Conservation (phyloP, 2,113 vertebrate species). For the Sander vitreus region DNA sequence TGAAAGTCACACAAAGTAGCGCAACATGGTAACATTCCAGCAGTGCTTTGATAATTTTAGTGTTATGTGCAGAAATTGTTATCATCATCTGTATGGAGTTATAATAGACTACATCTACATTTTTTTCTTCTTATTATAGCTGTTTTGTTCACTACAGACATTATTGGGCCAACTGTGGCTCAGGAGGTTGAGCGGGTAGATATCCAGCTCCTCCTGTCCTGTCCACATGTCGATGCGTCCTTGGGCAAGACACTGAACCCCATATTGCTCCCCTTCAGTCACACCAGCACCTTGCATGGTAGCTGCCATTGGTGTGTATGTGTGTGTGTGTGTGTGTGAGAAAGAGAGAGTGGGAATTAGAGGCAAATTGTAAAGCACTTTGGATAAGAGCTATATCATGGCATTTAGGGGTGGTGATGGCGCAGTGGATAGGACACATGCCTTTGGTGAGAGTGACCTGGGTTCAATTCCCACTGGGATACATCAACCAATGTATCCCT, state of each 20-base stretch:
- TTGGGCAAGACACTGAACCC: not conserved
- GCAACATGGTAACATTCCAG: not conserved
- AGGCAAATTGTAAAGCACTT: too few relatives aligned
- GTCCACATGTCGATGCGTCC: too few relatives aligned
- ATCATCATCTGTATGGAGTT: not conserved
- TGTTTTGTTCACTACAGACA: not conserved
- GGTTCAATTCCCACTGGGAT: too few relatives aligned
- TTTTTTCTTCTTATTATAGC: not conserved
- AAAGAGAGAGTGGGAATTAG: too few relatives aligned
- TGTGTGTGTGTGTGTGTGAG: too few relatives aligned
- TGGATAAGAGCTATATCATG: too few relatives aligned
- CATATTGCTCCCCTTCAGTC: not conserved
- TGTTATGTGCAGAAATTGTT: not conserved
- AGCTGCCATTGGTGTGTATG: too few relatives aligned
- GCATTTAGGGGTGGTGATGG: too few relatives aligned
- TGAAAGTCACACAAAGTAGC: not conserved
- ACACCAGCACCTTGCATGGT: not conserved
- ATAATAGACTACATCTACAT: not conserved
- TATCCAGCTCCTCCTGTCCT: too few relatives aligned
- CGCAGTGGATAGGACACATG: too few relatives aligned
- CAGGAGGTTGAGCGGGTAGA: not conserved
- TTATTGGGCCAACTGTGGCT: not conserved
- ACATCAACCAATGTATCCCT: too few relatives aligned
- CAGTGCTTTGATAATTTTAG: not conserved
- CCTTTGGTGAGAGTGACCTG: too few relatives aligned